phyloP scores from a whole-genome alignment of 2,888 invertebrate genomes.

The Pristionchus fissidentatus region DNA sequence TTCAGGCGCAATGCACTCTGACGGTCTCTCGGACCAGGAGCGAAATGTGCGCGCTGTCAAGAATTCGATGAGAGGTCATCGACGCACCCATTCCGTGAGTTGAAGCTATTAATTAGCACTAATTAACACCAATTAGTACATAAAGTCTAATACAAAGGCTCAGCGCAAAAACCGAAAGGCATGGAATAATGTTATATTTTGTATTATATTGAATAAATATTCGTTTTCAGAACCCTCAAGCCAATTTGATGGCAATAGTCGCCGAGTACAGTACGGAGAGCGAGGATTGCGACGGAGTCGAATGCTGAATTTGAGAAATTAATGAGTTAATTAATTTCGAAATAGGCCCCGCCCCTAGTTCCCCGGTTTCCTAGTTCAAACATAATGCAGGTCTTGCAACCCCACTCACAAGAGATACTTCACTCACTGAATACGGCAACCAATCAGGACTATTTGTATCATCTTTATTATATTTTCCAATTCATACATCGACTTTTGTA shows the following conservation, averaged over 20 bases:
- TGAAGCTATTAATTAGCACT: neutral
- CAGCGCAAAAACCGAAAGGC: neutral
- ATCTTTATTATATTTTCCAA: neutral
- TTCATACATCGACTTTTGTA: neutral
- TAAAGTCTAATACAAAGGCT: neutral
- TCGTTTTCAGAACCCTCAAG: slow-evolving; percentile 47
- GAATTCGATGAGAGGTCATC: slow-evolving; percentile 67
- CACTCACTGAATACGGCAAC: slow-evolving; percentile 10
- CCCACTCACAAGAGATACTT: too few relatives aligned
- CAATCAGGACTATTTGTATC: slow-evolving; percentile 35
- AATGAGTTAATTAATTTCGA: too few relatives aligned
- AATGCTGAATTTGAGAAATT: slow-evolving; percentile 3
- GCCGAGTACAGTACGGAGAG: slow-evolving; percentile 47
- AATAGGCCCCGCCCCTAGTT: neutral
- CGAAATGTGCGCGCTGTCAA: slow-evolving; percentile 65
- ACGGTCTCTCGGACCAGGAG: slow-evolving; percentile 74
- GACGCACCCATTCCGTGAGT: slow-evolving; percentile 63
- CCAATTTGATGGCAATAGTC: slow-evolving; percentile 24
- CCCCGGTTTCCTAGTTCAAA: neutral
- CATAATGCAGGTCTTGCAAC: neutral
- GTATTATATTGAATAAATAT: too few relatives aligned
- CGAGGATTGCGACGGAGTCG: slow-evolving; percentile 43
- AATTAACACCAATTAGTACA: neutral
- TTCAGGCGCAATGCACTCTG: slow-evolving; percentile 66
- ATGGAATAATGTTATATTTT: neutral